A percentile compares a stretch with the other conserved stretches of the same genome.
Conservation (phyloP, 2,797 vertebrate genomes). For the Rhadinocentrus ornatus region DNA sequence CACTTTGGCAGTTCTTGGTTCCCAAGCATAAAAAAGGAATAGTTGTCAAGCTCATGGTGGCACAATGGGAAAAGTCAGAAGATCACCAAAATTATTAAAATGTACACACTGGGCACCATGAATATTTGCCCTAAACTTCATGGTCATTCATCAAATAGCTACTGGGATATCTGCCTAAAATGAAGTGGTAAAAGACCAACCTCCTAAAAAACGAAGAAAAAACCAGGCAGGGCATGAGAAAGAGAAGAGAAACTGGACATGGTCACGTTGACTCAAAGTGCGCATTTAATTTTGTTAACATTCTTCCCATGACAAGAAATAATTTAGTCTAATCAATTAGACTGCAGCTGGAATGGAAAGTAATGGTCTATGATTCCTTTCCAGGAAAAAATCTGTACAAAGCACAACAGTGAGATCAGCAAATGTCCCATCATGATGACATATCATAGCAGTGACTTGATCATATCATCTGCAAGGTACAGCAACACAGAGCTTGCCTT, state of each 20-base stretch:
- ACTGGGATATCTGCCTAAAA: conserved; percentile 7
- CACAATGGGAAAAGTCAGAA: neutral
- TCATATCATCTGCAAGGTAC: conserved; percentile 25
- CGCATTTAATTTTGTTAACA: conserved; percentile 61
- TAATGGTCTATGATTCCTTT: conserved; percentile 25
- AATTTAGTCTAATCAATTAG: conserved; percentile 64
- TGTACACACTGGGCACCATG: neutral
- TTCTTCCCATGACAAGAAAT: conserved; percentile 71
- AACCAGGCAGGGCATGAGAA: neutral
- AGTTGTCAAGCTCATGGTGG: neutral
- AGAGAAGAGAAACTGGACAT: conserved; percentile 36
- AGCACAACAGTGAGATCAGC: conserved; percentile 40
- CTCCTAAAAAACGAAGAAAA: conserved; percentile 2
- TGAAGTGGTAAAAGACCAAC: neutral
- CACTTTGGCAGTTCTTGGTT: neutral
- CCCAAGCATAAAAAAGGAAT: neutral
- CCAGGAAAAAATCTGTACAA: conserved; percentile 25
- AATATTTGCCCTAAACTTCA: neutral
- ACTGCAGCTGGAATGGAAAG: conserved; percentile 56
- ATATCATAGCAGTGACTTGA: conserved; percentile 25
- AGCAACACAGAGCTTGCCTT: conserved; percentile 1
- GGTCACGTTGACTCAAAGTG: conserved; percentile 49
- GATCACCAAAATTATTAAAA: neutral
- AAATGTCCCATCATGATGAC: conserved; percentile 16
- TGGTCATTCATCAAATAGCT: neutral